A percentile compares a stretch with the other conserved stretches of the same genome.
Conservation (phyloP, 2,888 invertebrate species). For the Ichneumoninae sp. region DNA sequence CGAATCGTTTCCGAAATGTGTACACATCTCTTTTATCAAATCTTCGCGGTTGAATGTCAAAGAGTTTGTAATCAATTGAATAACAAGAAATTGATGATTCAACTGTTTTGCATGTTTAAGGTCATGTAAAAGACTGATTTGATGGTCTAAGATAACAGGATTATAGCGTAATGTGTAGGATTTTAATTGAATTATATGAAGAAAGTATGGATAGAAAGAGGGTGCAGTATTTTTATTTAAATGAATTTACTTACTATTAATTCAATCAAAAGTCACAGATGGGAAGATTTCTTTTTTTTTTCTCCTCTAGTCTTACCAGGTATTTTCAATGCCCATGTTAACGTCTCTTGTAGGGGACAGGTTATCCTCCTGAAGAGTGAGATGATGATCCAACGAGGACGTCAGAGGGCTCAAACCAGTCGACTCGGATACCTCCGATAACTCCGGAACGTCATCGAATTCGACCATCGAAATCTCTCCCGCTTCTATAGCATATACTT, state of each 20-base stretch:
- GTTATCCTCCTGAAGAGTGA: slow-evolving; percentile 81
- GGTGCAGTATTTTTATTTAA: background rate
- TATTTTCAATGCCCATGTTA: slow-evolving; percentile 84
- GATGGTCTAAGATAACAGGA: background rate
- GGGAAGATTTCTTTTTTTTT: background rate
- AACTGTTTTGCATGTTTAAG: background rate
- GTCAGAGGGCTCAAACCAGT: slow-evolving; percentile 82
- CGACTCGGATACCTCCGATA: slow-evolving; percentile 79
- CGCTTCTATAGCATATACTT: slow-evolving; percentile 76
- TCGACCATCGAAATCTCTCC: slow-evolving; percentile 81
- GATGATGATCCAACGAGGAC: slow-evolving; percentile 80
- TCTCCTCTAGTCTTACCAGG: slow-evolving; percentile 78
- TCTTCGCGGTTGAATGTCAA: background rate
- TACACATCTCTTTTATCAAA: background rate
- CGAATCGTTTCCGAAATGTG: slow-evolving; percentile 17
- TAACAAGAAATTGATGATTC: background rate
- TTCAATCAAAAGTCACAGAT: background rate
- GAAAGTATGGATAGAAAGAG: background rate
- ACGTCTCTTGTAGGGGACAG: slow-evolving; percentile 73
- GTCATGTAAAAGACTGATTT: background rate
- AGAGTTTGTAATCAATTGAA: slow-evolving; percentile 8
- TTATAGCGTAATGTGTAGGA: background rate
- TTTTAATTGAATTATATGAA: background rate
- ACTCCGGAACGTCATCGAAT: slow-evolving; percentile 78
- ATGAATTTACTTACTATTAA: background rate